These are phyloP conservation scores for Zygothrica quintamaculata DNA, from an alignment of 2,888 invertebrate genomes.

Conservation along the genomic window DNA sequence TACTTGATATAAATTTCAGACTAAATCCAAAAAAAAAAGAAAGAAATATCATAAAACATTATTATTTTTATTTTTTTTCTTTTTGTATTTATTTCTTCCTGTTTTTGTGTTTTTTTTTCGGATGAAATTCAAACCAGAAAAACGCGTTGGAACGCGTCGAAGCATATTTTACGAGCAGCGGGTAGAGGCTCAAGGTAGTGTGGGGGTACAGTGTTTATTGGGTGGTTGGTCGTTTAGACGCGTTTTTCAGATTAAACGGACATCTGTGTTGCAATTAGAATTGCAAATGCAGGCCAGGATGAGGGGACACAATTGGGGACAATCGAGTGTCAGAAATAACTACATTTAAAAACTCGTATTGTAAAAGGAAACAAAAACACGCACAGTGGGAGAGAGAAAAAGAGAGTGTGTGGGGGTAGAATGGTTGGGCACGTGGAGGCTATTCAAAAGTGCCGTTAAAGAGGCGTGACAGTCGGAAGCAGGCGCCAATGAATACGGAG, in stretches of 20 bases:
- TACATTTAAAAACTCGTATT: slow-evolving; percentile 30
- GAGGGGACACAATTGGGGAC: slow-evolving; percentile 16
- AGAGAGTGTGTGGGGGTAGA: slow-evolving; percentile 7
- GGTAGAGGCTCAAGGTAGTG: not conserved
- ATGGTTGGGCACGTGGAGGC: no score
- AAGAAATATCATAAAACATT: slow-evolving; percentile 6
- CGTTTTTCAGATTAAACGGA: slow-evolving; percentile 55
- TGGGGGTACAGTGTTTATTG: slow-evolving; percentile 12
- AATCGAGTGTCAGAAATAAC: slow-evolving; percentile 61
- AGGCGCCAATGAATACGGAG: slow-evolving; percentile 59
- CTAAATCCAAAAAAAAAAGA: not conserved
- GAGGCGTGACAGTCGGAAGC: slow-evolving; percentile 55
- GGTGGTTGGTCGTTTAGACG: slow-evolving; percentile 20
- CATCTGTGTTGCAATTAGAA: slow-evolving; percentile 68
- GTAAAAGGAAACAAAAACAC: not conserved
- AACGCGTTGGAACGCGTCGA: slow-evolving; percentile 63
- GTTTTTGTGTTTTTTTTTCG: no score
- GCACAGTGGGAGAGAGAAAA: not conserved
- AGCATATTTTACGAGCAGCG: slow-evolving; percentile 25
- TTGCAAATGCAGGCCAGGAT: slow-evolving; percentile 59
- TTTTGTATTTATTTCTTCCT: slow-evolving; percentile 50
- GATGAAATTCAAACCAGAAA: slow-evolving; percentile 64
- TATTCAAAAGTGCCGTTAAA: not conserved
- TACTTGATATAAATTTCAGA: not conserved
- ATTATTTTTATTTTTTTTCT: slow-evolving; percentile 16